Evolutionary conservation across 2,888 invertebrate species (phyloP), one percentile per base, ranked within the genome.

Genomic region (Rhagonycha fulva): DNA sequence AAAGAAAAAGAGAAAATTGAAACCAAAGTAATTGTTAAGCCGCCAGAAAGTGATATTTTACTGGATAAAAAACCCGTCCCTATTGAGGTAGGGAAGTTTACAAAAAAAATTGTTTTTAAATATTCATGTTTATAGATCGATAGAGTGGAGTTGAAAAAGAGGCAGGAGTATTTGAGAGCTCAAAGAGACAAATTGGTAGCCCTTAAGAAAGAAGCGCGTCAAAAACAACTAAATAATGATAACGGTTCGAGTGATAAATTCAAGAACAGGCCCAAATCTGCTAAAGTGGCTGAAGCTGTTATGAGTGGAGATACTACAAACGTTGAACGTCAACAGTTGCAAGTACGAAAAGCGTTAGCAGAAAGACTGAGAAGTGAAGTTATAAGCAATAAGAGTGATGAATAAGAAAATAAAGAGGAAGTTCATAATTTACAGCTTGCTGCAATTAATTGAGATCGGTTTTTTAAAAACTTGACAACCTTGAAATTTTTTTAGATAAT

Each of bases 141-240:
- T 82, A 88, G 89, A 23, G 89, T 89, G 75, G 96, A 97, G 81
- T 88, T 97, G 68, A 91, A 91, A 78, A 92, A 92, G 74, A 91
- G 98, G 0, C 95, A 96, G 84, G 93, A 94, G 80, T 98, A 98
- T 87, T 89, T 98, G 74, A 92, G 94, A 72, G 93, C 94, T 77
- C 98, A 98, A 86, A 91, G 98, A 24, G 98, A 98, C 87, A 96
- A 97, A 85, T 90, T 98, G 71, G 90, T 98, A 63, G 95, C 95
- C 19, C 89, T 98, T 84, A 98, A 98, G 88, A 95, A 95, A 84
- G 94, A 95, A 85, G 96, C 95, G 23, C 91, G 98, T 19, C 94
- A 95, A 84, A 94, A 94, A 81, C 76, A 76, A 11, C 24, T 76
- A 0, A 89, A 89, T 67, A 83, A 86, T 76, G 88, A 87, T 82